Conservation (phyloP, 2,797 vertebrate species). For the Heterohyrax brucei region DNA sequence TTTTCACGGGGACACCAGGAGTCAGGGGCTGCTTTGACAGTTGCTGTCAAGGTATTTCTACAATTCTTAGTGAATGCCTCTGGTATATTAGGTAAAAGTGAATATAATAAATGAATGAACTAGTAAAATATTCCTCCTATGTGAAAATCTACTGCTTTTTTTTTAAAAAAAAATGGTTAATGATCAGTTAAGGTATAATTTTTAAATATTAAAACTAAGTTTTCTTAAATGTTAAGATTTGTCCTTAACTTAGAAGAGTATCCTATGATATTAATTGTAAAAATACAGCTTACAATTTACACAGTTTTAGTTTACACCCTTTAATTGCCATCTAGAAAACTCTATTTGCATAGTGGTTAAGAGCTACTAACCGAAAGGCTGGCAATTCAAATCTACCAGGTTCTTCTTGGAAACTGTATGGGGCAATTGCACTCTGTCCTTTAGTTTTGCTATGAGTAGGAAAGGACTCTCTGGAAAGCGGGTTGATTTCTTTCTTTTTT, state of each 20-base stretch:
- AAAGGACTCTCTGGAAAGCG: too few species aligned
- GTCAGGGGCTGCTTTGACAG: too few species aligned
- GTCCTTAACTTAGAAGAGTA: not conserved
- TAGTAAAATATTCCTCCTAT: not conserved
- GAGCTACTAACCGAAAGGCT: too few species aligned
- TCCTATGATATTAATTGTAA: not conserved
- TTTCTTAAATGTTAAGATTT: not conserved
- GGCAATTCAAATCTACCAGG: too few species aligned
- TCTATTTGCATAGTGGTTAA: too few species aligned
- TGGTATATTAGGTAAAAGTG: not conserved
- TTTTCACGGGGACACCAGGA: too few species aligned
- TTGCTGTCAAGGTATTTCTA: not conserved
- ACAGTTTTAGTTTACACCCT: not conserved
- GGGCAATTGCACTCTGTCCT: too few species aligned
- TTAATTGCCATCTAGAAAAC: not conserved
- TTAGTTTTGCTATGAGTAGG: too few species aligned
- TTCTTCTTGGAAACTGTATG: too few species aligned
- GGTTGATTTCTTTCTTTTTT: too few species aligned
- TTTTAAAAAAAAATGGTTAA: not conserved
- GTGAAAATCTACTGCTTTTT: not conserved
- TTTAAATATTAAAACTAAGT: not conserved
- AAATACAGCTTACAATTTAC: not conserved
- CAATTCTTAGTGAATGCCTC: not conserved
- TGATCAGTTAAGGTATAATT: not conserved
- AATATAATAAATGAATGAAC: not conserved